Evolutionary conservation across 2,888 invertebrate species (phyloP).

Genomic region (Lasioglossum lativentre): DNA sequence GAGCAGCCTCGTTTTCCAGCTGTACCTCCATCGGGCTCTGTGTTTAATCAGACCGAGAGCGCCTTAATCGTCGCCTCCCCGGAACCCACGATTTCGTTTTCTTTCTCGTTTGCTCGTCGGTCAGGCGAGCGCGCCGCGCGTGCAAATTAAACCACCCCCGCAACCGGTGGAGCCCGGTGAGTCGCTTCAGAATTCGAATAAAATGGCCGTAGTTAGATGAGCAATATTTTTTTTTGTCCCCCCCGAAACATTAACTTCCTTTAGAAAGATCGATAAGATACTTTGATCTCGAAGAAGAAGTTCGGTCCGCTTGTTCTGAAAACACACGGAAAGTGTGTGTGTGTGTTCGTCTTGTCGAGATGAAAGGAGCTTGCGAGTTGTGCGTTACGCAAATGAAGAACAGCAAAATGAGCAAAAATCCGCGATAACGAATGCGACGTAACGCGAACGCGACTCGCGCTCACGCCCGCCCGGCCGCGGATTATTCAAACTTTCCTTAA

Average conservation of each 20-base stretch:
- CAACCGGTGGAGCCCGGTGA: background rate
- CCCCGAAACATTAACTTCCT: too few relatives aligned
- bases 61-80: constrained; percentile 51
- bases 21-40: constrained; percentile 33
- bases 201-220: background rate
- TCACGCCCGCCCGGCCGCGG: constrained; percentile 18
- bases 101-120: constrained; percentile 50
- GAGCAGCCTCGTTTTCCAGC: constrained; percentile 59
- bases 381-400: constrained; percentile 16
- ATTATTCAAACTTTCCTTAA: constrained; percentile 66
- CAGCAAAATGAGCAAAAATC: constrained; percentile 34
- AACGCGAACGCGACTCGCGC: constrained; percentile 30
- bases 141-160: background rate
- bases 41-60: constrained; percentile 51
- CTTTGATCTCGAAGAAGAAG: too few relatives aligned
- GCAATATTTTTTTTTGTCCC: too few relatives aligned
- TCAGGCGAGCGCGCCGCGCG: background rate
- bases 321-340: too few relatives aligned
- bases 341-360: too few relatives aligned
- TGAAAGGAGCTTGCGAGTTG: too few relatives aligned
- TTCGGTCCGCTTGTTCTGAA: too few relatives aligned
- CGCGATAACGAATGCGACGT: constrained; percentile 60
- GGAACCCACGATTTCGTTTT: constrained; percentile 22
- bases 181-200: background rate
- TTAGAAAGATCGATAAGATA: too few relatives aligned